phyloP scores from a whole-genome alignment of 64 coral and sea anemone genomes.

The Montipora capricornis region DNA sequence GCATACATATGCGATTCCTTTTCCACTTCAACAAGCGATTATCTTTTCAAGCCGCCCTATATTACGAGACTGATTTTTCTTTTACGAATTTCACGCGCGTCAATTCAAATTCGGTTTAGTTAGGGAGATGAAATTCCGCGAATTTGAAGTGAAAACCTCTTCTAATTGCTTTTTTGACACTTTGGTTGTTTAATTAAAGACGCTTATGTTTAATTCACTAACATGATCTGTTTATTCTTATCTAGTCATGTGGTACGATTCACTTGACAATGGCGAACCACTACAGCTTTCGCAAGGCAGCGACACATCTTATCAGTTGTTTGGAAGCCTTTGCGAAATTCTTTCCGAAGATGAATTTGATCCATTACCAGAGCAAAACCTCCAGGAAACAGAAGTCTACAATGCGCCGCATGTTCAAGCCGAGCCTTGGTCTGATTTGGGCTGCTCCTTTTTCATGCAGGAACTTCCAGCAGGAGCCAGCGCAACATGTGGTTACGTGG shows the following conservation, averaged over 20 bases:
- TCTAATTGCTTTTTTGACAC: no score
- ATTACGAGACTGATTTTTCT: no score
- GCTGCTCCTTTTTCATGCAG: neutral
- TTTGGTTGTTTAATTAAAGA: no score
- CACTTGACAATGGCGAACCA: neutral
- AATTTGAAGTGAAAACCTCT: no score
- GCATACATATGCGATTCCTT: no score
- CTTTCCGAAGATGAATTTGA: neutral
- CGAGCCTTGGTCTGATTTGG: neutral
- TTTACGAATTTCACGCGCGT: no score
- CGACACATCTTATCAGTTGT: neutral
- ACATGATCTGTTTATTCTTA: neutral
- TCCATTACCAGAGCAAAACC: neutral
- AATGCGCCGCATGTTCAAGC: neutral
- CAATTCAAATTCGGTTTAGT: no score
- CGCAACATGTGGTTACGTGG: neutral
- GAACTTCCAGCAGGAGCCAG: neutral
- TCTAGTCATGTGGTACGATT: constrained; percentile 36
- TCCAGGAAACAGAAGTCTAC: neutral
- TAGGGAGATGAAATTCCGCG: no score
- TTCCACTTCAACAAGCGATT: no score
- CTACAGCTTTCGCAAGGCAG: constrained; percentile 9
- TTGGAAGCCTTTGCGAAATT: neutral
- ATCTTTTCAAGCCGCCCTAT: no score
- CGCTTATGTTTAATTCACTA: neutral